Base-by-base conservation (phyloP, 2,888 invertebrate species). In the Athalia cordata region DNA sequence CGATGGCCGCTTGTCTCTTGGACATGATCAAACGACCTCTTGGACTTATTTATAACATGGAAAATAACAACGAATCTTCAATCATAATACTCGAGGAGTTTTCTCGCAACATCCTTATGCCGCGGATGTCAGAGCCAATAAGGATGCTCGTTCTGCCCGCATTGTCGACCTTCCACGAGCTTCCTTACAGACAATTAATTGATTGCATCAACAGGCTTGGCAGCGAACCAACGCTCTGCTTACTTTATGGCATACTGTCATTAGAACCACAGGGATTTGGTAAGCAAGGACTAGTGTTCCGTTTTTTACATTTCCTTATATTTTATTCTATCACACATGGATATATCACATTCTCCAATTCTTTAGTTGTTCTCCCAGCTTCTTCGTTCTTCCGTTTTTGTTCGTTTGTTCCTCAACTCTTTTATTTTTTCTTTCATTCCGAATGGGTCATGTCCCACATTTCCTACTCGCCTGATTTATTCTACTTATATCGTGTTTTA, bases 1-100 rank as follows among this genome's bases (percentile, higher is more conserved):
- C 94, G 1, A 91, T 96, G 43, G 93, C 95, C 6, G 94, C 93
- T 59, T 95, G 95, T 80, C 91, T 97, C 3, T 90, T 96, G 78
- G 94, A 95, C 84, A 93, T 98, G 85, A 93, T 97, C 79, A 93
- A 94, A 84, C 93, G 95, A 82, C 97, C 98, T 0, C 91, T 98
- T 77, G 91, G 92, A 52, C 91, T 94, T 80, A 91, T 94, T 67
- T 90, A 92, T 81, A 87, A 87, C 81, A 83, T 90, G 13, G 87
- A 91, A 79, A 85, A 90, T 75, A 86, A 86, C 66, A 86, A 91
- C 65, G 90, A 92, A 65, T 93, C 92, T 84, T 91, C 92, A 87
- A 92, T 91, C 88, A 91, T 92, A 7, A 89, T 92, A 13, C 84
- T 92, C 62, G 89, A 89, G 7, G 92, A 93, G 85, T 95, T 96